Conservation (phyloP, 2,113 vertebrate species). For the Blennius ocellaris region DNA sequence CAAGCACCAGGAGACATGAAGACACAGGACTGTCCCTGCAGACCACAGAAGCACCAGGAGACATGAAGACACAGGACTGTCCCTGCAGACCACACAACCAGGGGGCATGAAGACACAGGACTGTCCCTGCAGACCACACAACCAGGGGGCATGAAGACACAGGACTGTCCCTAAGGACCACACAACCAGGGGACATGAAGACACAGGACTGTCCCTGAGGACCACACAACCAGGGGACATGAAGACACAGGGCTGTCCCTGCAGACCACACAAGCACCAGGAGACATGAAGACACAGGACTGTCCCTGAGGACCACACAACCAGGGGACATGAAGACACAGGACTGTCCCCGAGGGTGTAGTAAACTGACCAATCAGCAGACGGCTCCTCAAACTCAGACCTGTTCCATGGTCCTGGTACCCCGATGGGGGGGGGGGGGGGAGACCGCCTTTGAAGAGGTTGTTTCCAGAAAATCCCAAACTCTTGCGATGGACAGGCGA, state of each 20-base stretch:
- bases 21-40: too few species aligned
- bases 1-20: too few species aligned
- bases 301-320: conserved; percentile 84
- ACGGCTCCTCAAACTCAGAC: too few species aligned
- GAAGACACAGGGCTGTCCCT: conserved; percentile 91
- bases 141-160: conserved; percentile 61
- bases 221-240: not conserved
- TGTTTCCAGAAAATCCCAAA: too few species aligned
- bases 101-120: conserved; percentile 76
- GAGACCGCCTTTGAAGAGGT: too few species aligned
- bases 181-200: not conserved
- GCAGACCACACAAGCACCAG: conserved; percentile 14
- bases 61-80: too few species aligned
- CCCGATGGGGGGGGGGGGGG: too few species aligned
- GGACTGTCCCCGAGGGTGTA: conserved; percentile 92
- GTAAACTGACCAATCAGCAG: too few species aligned
- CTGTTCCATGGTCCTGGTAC: too few species aligned
- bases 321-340: conserved; percentile 68
- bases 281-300: conserved; percentile 79
- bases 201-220: conserved; percentile 91
- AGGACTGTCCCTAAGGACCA: conserved; percentile 88
- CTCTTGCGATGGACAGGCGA: too few species aligned
- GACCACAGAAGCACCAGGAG: too few species aligned
- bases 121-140: conserved; percentile 86
- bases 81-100: too few species aligned